phyloP scores from a whole-genome alignment of 2,797 vertebrate species.

The Mus caroli region DNA sequence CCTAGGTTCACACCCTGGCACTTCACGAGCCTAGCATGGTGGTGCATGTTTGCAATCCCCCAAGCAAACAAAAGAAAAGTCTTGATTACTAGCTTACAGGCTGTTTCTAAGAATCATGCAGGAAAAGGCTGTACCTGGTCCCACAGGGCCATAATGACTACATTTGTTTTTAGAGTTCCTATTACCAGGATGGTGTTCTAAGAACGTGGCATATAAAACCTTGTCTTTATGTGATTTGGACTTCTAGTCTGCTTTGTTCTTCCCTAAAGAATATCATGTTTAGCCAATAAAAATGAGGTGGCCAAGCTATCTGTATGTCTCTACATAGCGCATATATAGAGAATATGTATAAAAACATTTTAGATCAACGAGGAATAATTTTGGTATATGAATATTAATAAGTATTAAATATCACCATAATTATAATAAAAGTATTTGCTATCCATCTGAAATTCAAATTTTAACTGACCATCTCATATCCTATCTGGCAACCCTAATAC shows the following conservation, averaged over 20 bases:
- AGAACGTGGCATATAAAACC: not conserved
- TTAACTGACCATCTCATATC: not conserved
- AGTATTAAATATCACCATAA: not conserved
- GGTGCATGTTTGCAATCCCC: not conserved
- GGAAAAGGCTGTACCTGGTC: not conserved
- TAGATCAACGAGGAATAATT: not conserved
- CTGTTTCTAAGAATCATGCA: too few species aligned
- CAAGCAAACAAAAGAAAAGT: not conserved
- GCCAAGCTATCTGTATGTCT: not conserved
- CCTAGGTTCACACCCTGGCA: not conserved
- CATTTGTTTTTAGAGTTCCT: not conserved
- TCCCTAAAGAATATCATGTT: not conserved
- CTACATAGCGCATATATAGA: not conserved
- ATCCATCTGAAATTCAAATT: not conserved
- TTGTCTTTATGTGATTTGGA: not conserved
- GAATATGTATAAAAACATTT: not conserved
- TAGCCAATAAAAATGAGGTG: conserved; percentile 8
- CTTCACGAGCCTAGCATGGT: not conserved
- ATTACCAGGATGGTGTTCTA: not conserved
- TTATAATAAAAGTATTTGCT: not conserved
- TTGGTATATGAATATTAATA: not conserved
- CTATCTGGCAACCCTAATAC: not conserved
- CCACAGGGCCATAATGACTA: too few species aligned
- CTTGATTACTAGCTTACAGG: not conserved
- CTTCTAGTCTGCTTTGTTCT: not conserved